Base-by-base conservation (phyloP, 2,113 vertebrate genomes). In the Platichthys flesus region DNA sequence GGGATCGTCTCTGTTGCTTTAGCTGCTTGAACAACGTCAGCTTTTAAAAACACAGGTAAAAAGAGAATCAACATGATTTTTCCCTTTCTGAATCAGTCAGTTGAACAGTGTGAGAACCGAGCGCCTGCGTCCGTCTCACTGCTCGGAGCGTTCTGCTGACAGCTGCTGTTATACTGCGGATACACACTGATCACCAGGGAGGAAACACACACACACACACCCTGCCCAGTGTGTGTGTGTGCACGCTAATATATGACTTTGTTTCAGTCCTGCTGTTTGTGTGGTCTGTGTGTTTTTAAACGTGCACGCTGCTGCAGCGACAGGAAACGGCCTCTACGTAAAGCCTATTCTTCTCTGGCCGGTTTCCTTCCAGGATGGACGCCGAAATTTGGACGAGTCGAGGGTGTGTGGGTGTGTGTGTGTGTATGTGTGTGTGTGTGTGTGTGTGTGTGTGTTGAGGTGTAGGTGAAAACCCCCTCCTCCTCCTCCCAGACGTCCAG, bases 331-430 rank as follows among this genome's bases (percentile, higher is more conserved):
- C 84, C 84, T 83, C 82, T 83, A 76, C 85, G 83, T 88, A 90
- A 79, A 80, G 79, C 82, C 92, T 89, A 94, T 94, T 94, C 93
- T 94, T 93, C 91, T 93, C 79, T 82, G 78, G 51, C 20, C 37
- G 5, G 76, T 76, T 94, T 95, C 94, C 94, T 94, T 88, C 85
- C 89, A 92, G 92, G 91, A 93, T 84, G 87, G 81, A 80, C 86
- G 71, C 76, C 35, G 71, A 87, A 91, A 86, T 80, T 72, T 76
- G 73, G 82, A 76, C 31, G 23, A 49, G 45, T 1, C 15, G 15
- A 26, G 59, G 37, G 45, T 15, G 24, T 63, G 69, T 37, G 49
- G 24, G 51, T 59, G 24, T 63, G 69, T 26, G 47, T 40, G 51
- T 15, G 24, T 63, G 68, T 37, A 40, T 40, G 51, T 54, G 24